These are phyloP conservation scores for Martes martes DNA, from an alignment of 2,113 vertebrate species.

Conservation along the genomic window DNA sequence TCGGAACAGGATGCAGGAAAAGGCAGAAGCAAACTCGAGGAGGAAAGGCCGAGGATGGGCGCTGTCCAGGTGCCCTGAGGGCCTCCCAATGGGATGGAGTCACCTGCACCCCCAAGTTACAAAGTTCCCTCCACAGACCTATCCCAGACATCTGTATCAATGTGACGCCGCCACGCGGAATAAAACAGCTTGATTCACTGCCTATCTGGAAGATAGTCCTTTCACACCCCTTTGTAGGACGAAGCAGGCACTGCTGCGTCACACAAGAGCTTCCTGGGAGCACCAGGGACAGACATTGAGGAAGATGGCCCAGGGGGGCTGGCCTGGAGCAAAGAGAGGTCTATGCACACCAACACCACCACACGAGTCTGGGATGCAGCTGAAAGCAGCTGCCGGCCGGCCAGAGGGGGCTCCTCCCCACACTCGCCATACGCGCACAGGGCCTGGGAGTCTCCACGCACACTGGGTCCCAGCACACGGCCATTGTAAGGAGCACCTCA, in stretches of 20 bases:
- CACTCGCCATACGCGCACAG: fast-evolving
- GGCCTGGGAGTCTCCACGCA: too few relatives aligned
- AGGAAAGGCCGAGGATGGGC: background rate
- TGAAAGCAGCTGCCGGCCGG: background rate
- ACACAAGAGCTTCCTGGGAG: background rate
- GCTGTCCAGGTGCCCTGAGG: background rate
- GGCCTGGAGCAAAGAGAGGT: background rate
- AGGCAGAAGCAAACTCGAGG: fast-evolving
- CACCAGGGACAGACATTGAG: too few relatives aligned
- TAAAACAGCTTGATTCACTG: background rate
- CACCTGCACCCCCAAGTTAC: background rate
- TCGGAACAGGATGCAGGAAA: background rate
- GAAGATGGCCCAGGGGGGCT: background rate
- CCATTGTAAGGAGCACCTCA: background rate
- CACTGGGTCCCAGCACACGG: fast-evolving
- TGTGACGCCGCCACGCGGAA: fast-evolving
- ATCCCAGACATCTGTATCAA: fast-evolving
- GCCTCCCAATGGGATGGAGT: background rate
- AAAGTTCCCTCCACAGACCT: background rate
- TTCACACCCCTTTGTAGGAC: background rate
- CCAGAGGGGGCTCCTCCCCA: background rate
- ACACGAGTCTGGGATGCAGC: background rate
- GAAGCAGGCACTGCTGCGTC: background rate
- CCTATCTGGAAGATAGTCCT: background rate
- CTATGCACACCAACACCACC: background rate